Conservation (phyloP, 2,113 vertebrate species). For the Plectropomus leopardus region DNA sequence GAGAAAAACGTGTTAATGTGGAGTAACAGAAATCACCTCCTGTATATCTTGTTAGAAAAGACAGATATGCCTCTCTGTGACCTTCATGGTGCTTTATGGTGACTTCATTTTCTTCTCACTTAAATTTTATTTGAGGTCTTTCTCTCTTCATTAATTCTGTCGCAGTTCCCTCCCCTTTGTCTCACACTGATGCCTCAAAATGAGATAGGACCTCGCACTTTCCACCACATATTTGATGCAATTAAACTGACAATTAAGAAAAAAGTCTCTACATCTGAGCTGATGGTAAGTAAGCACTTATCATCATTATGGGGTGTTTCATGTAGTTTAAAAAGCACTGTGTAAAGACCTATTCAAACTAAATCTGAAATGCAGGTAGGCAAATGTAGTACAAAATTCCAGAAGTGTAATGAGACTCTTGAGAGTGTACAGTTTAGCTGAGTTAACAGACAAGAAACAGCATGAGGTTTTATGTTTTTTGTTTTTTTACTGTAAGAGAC, state of each 20-base stretch:
- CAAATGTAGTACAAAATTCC: constrained; percentile 4
- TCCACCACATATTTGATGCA: background rate
- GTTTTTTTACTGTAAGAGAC: background rate
- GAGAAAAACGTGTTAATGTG: constrained; percentile 14
- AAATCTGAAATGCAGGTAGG: constrained; percentile 11
- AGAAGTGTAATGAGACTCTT: constrained; percentile 30
- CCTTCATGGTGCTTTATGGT: background rate
- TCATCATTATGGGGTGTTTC: background rate
- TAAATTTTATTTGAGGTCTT: background rate
- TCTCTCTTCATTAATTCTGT: background rate
- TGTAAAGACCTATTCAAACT: background rate
- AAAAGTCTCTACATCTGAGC: background rate
- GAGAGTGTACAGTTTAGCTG: background rate
- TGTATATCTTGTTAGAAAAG: background rate
- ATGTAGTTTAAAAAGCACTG: background rate
- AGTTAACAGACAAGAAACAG: constrained; percentile 3
- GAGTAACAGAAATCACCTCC: background rate
- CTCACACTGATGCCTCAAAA: background rate
- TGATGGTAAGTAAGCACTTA: background rate
- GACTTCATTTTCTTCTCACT: background rate
- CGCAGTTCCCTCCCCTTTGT: background rate
- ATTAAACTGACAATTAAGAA: constrained; percentile 6
- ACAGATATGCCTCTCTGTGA: background rate
- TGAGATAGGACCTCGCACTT: background rate
- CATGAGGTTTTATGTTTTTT: background rate